Percentiles rank a stretch among this genome's conserved stretches.
Conservation (phyloP, 2,797 vertebrate genomes). For the Cyprinella venusta region DNA sequence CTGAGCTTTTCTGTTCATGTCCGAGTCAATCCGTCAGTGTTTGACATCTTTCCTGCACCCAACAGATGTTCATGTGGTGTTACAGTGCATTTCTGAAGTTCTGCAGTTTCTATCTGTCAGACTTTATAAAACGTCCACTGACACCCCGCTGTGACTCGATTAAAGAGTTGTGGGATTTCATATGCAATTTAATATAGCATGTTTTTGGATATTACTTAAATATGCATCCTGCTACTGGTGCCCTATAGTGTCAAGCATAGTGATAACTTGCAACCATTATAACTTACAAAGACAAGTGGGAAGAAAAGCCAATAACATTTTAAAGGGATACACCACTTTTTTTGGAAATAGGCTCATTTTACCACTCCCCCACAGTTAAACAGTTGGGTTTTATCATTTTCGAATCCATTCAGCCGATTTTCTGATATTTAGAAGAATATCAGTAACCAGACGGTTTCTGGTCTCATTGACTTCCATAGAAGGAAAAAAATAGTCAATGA, state of each 20-base stretch:
- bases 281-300: background rate
- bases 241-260: background rate
- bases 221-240: background rate
- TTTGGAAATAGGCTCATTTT: too few species aligned
- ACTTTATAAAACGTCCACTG: background rate
- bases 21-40: background rate
- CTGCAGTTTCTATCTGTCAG: background rate
- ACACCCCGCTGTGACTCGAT: background rate
- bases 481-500: too few species aligned
- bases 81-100: background rate
- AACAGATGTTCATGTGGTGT: background rate
- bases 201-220: background rate
- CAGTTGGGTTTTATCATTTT: too few species aligned
- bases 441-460: too few species aligned
- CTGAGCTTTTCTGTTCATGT: background rate
- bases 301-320: background rate
- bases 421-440: too few species aligned
- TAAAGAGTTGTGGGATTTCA: conserved; percentile 1
- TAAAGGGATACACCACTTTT: too few species aligned
- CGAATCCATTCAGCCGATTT: too few species aligned
- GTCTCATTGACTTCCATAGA: too few species aligned
- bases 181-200: background rate
- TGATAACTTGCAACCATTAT: background rate
- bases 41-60: background rate
- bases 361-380: too few species aligned